Evolutionary conservation across 2,888 invertebrate genomes (phyloP).

Genomic region (Epirrhoe alternata): DNA sequence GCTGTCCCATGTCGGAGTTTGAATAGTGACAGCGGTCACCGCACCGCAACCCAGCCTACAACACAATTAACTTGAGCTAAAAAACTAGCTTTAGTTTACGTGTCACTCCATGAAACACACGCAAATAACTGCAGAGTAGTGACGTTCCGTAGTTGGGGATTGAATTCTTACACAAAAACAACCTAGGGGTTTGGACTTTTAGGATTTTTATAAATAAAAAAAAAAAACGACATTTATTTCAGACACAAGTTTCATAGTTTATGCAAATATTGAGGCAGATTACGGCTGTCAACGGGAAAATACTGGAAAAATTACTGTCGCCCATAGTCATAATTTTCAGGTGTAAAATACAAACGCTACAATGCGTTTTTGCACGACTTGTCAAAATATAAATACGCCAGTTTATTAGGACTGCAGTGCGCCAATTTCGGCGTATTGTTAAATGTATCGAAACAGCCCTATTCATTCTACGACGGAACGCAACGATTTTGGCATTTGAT

Average conservation of each 20-base stretch:
- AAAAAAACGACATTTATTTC: too few species aligned
- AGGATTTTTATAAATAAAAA: too few species aligned
- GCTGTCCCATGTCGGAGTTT: constrained; percentile 35
- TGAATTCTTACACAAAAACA: too few species aligned
- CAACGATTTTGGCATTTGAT: constrained; percentile 46
- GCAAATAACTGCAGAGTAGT: not conserved
- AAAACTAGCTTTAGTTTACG: not conserved
- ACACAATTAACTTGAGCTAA: constrained; percentile 8
- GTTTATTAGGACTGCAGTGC: constrained; percentile 48
- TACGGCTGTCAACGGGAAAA: too few species aligned
- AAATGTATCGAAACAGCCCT: constrained; percentile 41
- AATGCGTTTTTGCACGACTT: constrained; percentile 22
- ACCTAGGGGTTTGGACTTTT: too few species aligned
- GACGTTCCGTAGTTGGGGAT: not conserved
- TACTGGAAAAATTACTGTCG: too few species aligned
- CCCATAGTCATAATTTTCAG: not conserved
- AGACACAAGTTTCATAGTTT: too few species aligned
- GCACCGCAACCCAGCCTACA: constrained; percentile 19
- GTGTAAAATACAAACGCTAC: constrained; percentile 1
- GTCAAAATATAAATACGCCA: constrained; percentile 41
- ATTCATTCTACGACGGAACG: constrained; percentile 33
- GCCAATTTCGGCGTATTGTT: constrained; percentile 43
- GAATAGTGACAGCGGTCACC: constrained; percentile 36
- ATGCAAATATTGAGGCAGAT: too few species aligned
- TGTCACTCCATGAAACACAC: not conserved